Evolutionary conservation across 2,888 invertebrate species (phyloP).

Genomic region (Ichneumon xanthorius): DNA sequence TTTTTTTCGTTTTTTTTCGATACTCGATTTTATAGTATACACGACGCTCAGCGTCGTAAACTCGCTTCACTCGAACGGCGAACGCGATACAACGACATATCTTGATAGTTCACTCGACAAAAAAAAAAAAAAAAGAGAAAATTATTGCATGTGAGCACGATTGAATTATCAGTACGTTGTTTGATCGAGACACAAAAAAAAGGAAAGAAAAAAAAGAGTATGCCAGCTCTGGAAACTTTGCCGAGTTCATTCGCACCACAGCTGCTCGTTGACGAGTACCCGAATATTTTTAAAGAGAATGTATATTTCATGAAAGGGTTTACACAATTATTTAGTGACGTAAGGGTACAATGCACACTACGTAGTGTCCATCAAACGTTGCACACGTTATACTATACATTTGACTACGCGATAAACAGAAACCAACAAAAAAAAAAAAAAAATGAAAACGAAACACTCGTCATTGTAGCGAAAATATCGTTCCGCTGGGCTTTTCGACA

Average conservation of each 20-base stretch:
- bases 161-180: slow-evolving; percentile 40
- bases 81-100: slow-evolving; percentile 72
- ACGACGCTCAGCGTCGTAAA: slow-evolving; percentile 50
- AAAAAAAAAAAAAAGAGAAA: slow-evolving; percentile 12
- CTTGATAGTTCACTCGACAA: slow-evolving; percentile 60
- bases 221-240: slow-evolving; percentile 35
- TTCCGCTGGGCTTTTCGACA: slow-evolving; percentile 9
- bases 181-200: slow-evolving; percentile 13
- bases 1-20: not conserved
- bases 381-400: slow-evolving; percentile 46
- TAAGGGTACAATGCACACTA: slow-evolving; percentile 56
- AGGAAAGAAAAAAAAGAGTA: slow-evolving; percentile 21
- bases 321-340: slow-evolving; percentile 57
- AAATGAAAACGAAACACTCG: not conserved
- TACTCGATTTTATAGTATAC: slow-evolving; percentile 17
- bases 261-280: slow-evolving; percentile 43
- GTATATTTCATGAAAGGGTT: slow-evolving; percentile 63
- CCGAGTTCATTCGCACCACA: slow-evolving; percentile 48
- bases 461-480: slow-evolving; percentile 20
- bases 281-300: slow-evolving; percentile 61
- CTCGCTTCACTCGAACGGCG: slow-evolving; percentile 61
- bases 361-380: slow-evolving; percentile 35
- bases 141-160: slow-evolving; percentile 36
- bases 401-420: slow-evolving; percentile 26
- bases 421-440: not conserved